Conservation (phyloP, 2,797 vertebrate genomes). For the Lagodon rhomboides region DNA sequence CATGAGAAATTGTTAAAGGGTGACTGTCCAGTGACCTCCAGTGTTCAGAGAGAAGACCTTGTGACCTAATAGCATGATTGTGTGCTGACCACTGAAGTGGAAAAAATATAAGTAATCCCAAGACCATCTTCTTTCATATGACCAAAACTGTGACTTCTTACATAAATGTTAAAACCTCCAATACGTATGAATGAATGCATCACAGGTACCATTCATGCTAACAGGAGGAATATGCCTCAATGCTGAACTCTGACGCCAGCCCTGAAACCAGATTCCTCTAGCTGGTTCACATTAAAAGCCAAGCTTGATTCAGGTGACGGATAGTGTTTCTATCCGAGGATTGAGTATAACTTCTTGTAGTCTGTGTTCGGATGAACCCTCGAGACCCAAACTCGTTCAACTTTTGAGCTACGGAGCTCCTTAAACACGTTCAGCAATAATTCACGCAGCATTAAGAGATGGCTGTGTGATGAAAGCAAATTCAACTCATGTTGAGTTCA, state of each 20-base stretch:
- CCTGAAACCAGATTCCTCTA: conserved; percentile 36
- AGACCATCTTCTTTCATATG: not conserved
- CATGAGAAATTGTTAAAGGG: not conserved
- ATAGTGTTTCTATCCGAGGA: conserved; percentile 29
- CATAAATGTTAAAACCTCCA: not conserved
- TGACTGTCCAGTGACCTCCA: not conserved
- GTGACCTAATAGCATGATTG: conserved; percentile 15
- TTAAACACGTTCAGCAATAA: too few relatives aligned
- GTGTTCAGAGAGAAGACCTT: conserved; percentile 4
- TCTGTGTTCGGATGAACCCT: not conserved
- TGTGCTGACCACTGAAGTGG: not conserved
- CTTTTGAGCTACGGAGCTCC: not conserved
- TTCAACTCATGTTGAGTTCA: not conserved
- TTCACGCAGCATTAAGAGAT: not conserved
- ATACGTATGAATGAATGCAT: not conserved
- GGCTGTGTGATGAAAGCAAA: conserved; percentile 6
- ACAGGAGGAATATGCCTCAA: conserved; percentile 13
- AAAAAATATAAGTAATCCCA: not conserved
- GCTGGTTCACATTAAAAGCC: conserved; percentile 46
- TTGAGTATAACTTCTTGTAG: conserved; percentile 9
- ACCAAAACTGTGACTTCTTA: not conserved
- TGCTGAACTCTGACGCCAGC: conserved; percentile 16
- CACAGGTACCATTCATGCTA: conserved; percentile 1
- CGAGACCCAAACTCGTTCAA: not conserved
- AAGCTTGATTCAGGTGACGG: conserved; percentile 7